Evolutionary conservation across 2,888 invertebrate species (phyloP), one percentile per base, ranked within the genome.

Genomic region (Folsomia candida): DNA sequence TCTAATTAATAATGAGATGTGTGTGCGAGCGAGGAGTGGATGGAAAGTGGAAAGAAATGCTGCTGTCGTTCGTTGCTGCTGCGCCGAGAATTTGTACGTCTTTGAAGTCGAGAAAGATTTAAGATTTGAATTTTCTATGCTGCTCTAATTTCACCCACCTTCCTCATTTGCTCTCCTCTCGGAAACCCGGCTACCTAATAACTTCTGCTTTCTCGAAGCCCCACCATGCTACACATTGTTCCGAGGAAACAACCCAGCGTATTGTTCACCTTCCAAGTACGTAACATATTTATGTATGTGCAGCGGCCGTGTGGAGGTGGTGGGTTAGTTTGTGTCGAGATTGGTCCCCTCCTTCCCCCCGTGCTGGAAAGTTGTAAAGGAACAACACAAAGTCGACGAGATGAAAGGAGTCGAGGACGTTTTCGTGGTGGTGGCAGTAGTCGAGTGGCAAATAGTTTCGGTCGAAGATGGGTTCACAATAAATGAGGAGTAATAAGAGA

Each of bases 401-500:
- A 37, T 37, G 37, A 37, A 14, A 37, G 37, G 37, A 9, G 14
- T 14, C 37, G 14, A 37, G 14, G 14, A 37, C 14, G 37, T 4
- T 37, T 37, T 37, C 6, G 14, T 4, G 37, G 6, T 37, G 37
- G 37, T n/a, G 3, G 25, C 59, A 59, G 3, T 6, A 22, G 18
- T 6, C 14, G 22, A 9, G 59, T 3, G 26, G 59, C 59, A 26
- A 59, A 59, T 59, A 24, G 59, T 59, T 59, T 59, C 59, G 24
- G 14, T n/a, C 3, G 27, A 29, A 18, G 62, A 62, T 62, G 4
- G 29, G 20, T 62, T 62, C 62, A 62, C 62, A 57, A 64, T 63
- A 60, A 69, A 63, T 69, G 69, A 63, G 58, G 59, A 69, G 37
- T 63, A 64, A 69, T 69, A 69, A 65, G 69, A 58, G 69, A 22